These are phyloP conservation scores for Nothobranchius kuhntae DNA, from an alignment of 2,113 vertebrate species.

Conservation along the genomic window DNA sequence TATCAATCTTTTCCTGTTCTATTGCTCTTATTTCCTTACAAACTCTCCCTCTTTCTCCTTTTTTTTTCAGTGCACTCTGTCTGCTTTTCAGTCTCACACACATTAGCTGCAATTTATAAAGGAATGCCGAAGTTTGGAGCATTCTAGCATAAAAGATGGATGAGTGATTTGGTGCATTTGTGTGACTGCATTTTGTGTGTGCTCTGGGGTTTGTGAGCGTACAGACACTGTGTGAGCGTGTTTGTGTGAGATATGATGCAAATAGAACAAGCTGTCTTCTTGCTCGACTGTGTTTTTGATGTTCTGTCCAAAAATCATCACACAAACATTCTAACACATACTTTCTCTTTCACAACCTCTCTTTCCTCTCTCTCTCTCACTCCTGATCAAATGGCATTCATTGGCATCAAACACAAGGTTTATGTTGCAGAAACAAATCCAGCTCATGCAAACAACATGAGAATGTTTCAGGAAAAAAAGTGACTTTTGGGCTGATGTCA, in stretches of 20 bases:
- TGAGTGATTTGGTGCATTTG: constrained; percentile 61
- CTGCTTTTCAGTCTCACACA: constrained; percentile 22
- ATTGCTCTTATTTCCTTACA: constrained; percentile 9
- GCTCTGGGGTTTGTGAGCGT: constrained; percentile 32
- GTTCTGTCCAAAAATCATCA: constrained; percentile 68
- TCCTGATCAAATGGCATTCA: constrained; percentile 64
- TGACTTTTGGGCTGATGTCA: constrained; percentile 50
- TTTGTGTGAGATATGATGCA: constrained; percentile 68
- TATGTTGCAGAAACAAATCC: constrained; percentile 59
- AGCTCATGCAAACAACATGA: constrained; percentile 70
- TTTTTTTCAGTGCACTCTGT: constrained; percentile 45
- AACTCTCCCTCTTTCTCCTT: constrained; percentile 30
- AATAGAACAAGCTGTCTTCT: constrained; percentile 70
- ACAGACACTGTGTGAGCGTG: constrained; percentile 39
- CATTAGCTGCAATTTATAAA: constrained; percentile 64
- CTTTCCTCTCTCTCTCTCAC: constrained; percentile 19
- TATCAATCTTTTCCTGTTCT: not conserved
- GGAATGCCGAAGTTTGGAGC: constrained; percentile 50
- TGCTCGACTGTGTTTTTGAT: constrained; percentile 68
- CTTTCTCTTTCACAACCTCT: constrained; percentile 13
- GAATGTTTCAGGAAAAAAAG: constrained; percentile 44
- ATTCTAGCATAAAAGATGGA: constrained; percentile 61
- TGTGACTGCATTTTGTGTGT: constrained; percentile 36
- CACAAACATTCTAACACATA: constrained; percentile 53
- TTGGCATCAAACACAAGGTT: constrained; percentile 71